phyloP scores from a whole-genome alignment of 53 echinoderm and acorn worm species.

The Arbacia lixula region DNA sequence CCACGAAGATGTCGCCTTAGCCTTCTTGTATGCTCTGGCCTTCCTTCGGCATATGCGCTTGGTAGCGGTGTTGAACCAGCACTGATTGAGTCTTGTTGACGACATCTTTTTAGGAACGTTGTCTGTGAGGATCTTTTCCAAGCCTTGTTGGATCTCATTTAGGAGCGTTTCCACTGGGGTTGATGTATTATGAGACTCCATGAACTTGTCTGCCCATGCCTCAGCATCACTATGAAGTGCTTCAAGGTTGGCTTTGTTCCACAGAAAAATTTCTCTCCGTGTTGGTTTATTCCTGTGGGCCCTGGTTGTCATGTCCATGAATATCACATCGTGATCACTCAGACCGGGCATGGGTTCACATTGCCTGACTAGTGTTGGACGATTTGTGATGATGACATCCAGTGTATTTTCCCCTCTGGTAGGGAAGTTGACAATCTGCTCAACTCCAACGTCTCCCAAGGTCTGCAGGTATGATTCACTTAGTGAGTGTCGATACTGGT shows the following conservation, averaged over 20 bases:
- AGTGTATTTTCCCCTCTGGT: constrained; percentile 2
- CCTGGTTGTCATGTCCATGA: constrained; percentile 32
- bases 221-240: constrained; percentile 3
- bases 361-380: constrained; percentile 25
- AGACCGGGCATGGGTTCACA: constrained; percentile 26
- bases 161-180: constrained; percentile 10
- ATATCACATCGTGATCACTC: constrained; percentile 43
- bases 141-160: constrained; percentile 11
- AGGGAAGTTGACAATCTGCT: constrained; percentile 23
- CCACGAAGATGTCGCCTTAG: constrained; percentile 20
- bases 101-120: constrained; percentile 42
- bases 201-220: too few relatives aligned
- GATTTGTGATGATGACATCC: constrained; percentile 36
- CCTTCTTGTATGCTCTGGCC: constrained; percentile 47
- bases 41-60: constrained; percentile 43
- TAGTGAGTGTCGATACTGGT: neutral
- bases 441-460: constrained; percentile 1
- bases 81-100: constrained; percentile 32
- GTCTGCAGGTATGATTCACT: constrained; percentile 26
- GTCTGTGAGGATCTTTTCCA: constrained; percentile 23
- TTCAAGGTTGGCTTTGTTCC: constrained; percentile 46
- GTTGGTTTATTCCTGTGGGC: constrained; percentile 43
- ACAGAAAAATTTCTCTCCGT: constrained; percentile 29
- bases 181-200: constrained; percentile 1
- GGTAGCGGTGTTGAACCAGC: constrained; percentile 31